Percentiles rank a stretch among this genome's conserved stretches.
Conservation (phyloP, 2,797 vertebrate genomes). For the Morus bassanus region DNA sequence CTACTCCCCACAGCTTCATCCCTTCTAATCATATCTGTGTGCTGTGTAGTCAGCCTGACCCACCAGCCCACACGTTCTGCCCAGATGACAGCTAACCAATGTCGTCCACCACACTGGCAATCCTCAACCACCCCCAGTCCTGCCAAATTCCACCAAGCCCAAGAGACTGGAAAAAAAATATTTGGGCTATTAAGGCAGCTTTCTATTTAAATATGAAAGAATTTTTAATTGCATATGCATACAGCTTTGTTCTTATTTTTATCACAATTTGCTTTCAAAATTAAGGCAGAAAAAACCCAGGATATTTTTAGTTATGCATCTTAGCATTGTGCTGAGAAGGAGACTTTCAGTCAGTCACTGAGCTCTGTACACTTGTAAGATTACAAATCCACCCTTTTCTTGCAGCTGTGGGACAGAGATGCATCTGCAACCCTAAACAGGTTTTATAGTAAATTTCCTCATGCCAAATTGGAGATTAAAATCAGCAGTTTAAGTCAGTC, state of each 20-base stretch:
- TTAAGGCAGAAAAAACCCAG: not conserved
- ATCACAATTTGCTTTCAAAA: not conserved
- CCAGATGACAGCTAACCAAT: not conserved
- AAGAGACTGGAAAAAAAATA: not conserved
- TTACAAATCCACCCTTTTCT: not conserved
- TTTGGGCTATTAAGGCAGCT: not conserved
- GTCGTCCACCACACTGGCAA: not conserved
- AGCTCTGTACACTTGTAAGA: not conserved
- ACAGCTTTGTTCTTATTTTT: not conserved
- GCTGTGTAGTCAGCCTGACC: not conserved
- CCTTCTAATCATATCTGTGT: not conserved
- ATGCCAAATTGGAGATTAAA: not conserved
- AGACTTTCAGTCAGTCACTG: not conserved
- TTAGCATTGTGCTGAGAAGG: not conserved
- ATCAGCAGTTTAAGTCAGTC: conserved; percentile 9
- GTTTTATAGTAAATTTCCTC: conserved; percentile 25
- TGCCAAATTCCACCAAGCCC: not conserved
- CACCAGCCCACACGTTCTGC: not conserved
- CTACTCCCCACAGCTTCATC: not conserved
- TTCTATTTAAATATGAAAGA: not conserved
- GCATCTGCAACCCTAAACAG: not conserved
- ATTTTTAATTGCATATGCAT: not conserved
- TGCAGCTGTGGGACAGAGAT: not conserved
- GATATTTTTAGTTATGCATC: not conserved
- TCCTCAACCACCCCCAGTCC: not conserved